Conservation (phyloP, 2,888 invertebrate species). For the Hypolimnas misippus region DNA sequence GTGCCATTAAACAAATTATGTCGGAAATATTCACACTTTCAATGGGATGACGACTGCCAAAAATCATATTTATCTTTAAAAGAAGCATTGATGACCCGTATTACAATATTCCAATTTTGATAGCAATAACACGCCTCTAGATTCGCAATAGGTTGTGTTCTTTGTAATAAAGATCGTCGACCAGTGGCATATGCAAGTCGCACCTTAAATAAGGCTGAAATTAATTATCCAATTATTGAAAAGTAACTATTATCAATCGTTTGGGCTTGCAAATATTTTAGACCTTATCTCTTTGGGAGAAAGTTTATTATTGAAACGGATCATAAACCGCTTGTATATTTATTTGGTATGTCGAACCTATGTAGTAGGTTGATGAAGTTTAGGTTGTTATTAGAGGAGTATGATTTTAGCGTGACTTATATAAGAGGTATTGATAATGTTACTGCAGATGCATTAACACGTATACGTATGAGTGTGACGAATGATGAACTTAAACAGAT, state of each 20-base stretch:
- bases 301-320: conserved; percentile 37
- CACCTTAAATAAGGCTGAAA: conserved; percentile 38
- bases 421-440: conserved; percentile 35
- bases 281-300: conserved; percentile 38
- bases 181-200: conserved; percentile 42
- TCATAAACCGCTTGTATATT: conserved; percentile 38
- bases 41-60: conserved; percentile 23
- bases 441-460: conserved; percentile 39
- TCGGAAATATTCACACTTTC: conserved; percentile 22
- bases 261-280: conserved; percentile 37
- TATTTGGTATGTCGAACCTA: conserved; percentile 38
- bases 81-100: conserved; percentile 13
- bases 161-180: conserved; percentile 33
- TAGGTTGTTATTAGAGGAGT: conserved; percentile 38
- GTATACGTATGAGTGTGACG: conserved; percentile 25
- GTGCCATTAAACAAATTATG: conserved; percentile 26
- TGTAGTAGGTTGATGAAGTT: conserved; percentile 40
- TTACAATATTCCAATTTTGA: conserved; percentile 35
- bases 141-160: conserved; percentile 32
- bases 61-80: conserved; percentile 29
- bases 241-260: conserved; percentile 40
- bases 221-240: conserved; percentile 36
- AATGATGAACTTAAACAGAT: conserved; percentile 38
- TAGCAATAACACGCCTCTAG: conserved; percentile 33
- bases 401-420: conserved; percentile 36